Evolutionary conservation across 2,113 vertebrate genomes (phyloP), one percentile per base, ranked within the genome.

Genomic region (Channa argus): DNA sequence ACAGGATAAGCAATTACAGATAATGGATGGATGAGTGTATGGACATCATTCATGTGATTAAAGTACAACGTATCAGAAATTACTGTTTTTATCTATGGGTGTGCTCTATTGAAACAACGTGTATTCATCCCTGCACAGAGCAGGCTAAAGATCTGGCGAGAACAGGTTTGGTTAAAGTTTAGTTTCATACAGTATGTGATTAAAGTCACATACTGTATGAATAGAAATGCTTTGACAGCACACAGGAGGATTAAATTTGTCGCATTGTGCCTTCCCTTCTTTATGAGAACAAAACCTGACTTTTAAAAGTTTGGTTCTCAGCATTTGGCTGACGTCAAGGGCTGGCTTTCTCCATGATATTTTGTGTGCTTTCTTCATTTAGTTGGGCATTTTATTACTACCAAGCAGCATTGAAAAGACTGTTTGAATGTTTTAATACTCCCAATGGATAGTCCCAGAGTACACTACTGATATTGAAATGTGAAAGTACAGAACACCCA

Each of bases 401-500:
- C 8, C 0, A 0, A 46, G 24, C 15, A 62, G 56, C 55, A 36
- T 3, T 64, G 64, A 68, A 77, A 73, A 56, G 24, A 24, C 24
- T 24, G 24, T 24, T 24, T 24, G 24, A 24, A 24, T 24, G 24
- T 24, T 24, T 24, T 24, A 24, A 24, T 24, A 24, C 24, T 24
- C 24, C 24, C 24, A 24, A 24, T 24, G 24, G 24, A 24, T 24
- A 24, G 24, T 24, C 24, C 24, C 24, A 45, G 33, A 7, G 1
- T 39, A 11, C 14, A 13, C 7, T 24, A 10, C 9, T 51, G 37
- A 55, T 59, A 71, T 63, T 71, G 64, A 77, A 70, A 71, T 66
- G 14, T 63, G 37, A 80, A 51, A 58, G 43, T n/a, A 54, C 41
- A 73, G 39, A 47, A 70, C 71, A 53, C 50, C 53, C 68, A 74